phyloP scores from a whole-genome alignment of 2,113 vertebrate species.

The Passerina amoena region DNA sequence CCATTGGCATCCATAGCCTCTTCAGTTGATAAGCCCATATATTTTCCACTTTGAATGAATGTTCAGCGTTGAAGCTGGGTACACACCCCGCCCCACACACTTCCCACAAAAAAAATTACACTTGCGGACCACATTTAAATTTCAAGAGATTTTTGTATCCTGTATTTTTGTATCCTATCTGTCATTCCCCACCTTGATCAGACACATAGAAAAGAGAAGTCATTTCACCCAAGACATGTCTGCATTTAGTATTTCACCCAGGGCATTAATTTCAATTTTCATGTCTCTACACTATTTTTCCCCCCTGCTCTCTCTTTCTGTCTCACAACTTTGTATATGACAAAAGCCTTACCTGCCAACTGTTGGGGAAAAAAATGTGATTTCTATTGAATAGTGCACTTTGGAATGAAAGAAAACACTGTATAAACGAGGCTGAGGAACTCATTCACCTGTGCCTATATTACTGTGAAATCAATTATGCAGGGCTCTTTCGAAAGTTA shows the following conservation, averaged over 20 bases:
- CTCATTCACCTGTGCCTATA: slow-evolving; percentile 80
- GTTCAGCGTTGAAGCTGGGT: background rate
- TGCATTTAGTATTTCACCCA: slow-evolving; percentile 59
- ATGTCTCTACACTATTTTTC: slow-evolving; percentile 33
- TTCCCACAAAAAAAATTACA: background rate
- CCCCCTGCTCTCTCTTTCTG: background rate
- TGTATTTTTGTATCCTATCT: background rate
- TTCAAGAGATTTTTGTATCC: background rate
- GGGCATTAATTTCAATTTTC: slow-evolving; percentile 73
- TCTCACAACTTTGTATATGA: slow-evolving; percentile 37
- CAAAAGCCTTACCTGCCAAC: slow-evolving; percentile 74
- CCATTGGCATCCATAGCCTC: fast-evolving
- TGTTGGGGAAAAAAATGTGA: slow-evolving; percentile 64
- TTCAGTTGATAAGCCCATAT: background rate
- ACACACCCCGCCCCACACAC: fast-evolving
- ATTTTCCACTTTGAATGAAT: background rate
- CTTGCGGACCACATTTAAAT: background rate
- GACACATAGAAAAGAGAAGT: background rate
- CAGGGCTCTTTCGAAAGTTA: slow-evolving; percentile 77
- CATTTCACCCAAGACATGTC: slow-evolving; percentile 44
- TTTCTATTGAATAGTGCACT: slow-evolving; percentile 79
- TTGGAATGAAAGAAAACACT: slow-evolving; percentile 79
- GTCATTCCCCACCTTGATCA: background rate
- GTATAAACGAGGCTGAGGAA: slow-evolving; percentile 76
- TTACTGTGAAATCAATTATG: slow-evolving; percentile 85